Percentiles rank a stretch among this genome's conserved stretches.
These are phyloP conservation scores for Eudemis profundana DNA, from an alignment of 2,888 invertebrate species.

Conservation along the genomic window DNA sequence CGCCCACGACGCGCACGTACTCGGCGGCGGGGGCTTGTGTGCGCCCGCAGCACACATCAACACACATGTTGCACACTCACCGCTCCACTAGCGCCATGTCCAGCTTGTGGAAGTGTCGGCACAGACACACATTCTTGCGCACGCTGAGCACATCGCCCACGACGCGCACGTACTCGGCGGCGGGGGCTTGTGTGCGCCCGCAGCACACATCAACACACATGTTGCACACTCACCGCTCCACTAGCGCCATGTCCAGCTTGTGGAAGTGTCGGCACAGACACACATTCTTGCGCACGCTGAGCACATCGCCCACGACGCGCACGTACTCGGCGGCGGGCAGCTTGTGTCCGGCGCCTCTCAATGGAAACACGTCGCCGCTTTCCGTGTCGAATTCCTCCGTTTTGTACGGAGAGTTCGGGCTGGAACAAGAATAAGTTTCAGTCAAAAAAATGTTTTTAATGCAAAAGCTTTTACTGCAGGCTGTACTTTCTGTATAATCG, in stretches of 20 bases:
- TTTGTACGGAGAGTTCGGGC: conserved; percentile 86
- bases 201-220: no score
- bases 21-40: no score
- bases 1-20: no score
- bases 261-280: conserved; percentile 97
- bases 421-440: conserved; percentile 51
- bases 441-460: neutral
- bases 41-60: no score
- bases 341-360: conserved; percentile 48
- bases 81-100: conserved; percentile 91
- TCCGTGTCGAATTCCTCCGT: conserved; percentile 73
- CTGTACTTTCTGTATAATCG: neutral
- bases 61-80: no score
- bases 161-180: conserved; percentile 78
- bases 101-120: conserved; percentile 94
- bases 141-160: conserved; percentile 95
- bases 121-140: conserved; percentile 97
- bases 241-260: conserved; percentile 90
- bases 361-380: conserved; percentile 62
- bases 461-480: no score
- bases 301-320: conserved; percentile 91
- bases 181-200: no score
- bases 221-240: conserved; percentile 86
- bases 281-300: conserved; percentile 97
- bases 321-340: conserved; percentile 67